Evolutionary conservation across 2,797 vertebrate genomes (phyloP), one percentile per base, ranked within the genome.

Genomic region (Myiotriccus ornatus): DNA sequence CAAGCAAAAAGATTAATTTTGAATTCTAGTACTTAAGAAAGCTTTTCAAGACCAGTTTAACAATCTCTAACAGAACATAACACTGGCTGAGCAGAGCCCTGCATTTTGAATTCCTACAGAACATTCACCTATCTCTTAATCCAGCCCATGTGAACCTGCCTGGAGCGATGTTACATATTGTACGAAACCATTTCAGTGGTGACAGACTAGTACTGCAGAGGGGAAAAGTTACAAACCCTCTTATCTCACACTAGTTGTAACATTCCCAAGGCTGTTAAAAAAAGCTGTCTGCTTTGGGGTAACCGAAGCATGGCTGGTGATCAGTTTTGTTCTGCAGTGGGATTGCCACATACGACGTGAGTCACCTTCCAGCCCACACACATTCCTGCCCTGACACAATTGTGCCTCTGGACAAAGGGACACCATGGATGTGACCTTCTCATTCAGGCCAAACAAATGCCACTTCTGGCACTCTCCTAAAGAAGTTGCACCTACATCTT

Each of bases 361-460:
- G 34, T 6, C 1, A 0, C 8, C 53, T 56, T 56, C 47, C n/a
- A 55, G 7, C 12, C 9, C 20, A 3, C 12, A 10, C 28, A 32
- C 3, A 15, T 24, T 18, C 23, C 53, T 57, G 7, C 35, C 16
- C 15, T 2, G 0, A 37, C 28, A 62, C 15, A 53, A 32, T 7
- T 41, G 21, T 32, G 34, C 9, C 19, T 49, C 53, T 53, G 73
- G 32, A 62, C 28, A 79, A 67, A 32, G 22, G 9, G 43, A 69
- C 2, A 0, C 24, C 32, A 39, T 0, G 2, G 20, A 22, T 5
- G 3, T 1, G 39, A 49, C 24, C 39, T 15, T 59, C 32, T 30
- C 9, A 11, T n/a, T 62, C 62, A 44, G 20, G 37, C 22, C 22
- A 91, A 39, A 57, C 10, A 60, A 50, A 60, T 17, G 9, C 9